Evolutionary conservation across 53 echinoderm and acorn worm species (phyloP), one percentile per base, ranked within the genome.

Genomic region (Luidia sarsii): DNA sequence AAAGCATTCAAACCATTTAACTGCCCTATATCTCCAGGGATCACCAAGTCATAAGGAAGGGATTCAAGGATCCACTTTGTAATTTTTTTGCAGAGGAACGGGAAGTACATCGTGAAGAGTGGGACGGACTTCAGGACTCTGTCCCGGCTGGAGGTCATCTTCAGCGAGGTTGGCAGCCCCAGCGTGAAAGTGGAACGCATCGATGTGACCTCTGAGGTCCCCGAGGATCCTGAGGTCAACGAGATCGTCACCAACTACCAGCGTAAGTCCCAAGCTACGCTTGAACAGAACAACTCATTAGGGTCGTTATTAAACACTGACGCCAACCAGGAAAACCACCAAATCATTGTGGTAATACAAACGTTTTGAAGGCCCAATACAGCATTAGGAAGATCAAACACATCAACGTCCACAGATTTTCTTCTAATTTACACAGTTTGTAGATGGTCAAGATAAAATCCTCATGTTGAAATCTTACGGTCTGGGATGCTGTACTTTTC

Each of bases 91-190:
- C 56, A 90, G 94, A 55, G 73, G 21, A 90, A 94, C 68, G 87
- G 85, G 16, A 84, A 54, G 28, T 79, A 81, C 22, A 90, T 90
- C 22, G 87, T 94, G 19, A 90, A 90, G 82, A 90, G 94, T 67
- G 88, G 94, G 0, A 81, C 87, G 14, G 94, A 94, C 63, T 94
- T 94, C 75, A 83, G 87, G 67, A 80, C 72, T 36, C 34, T 94
- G 55, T 87, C 90, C 2, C 55, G 79, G 33, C 56, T 94, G 4
- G 80, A 71, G n/a, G 46, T 94, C 23, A 63, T 75, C 22, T 80
- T 94, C 37, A 64, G 72, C 25, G 75, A 75, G 5, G 64, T 82
- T 59, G 77, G 62, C 45, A 67, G 30, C 15, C 6, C 48, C 46
- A 48, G 32, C 43, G 74, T 87, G 31, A 48, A 27, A 25, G 79